A percentile compares a stretch with the other conserved stretches of the same genome.
Conservation (phyloP, 2,888 invertebrate genomes). For the Sceliomorpha sp. region DNA sequence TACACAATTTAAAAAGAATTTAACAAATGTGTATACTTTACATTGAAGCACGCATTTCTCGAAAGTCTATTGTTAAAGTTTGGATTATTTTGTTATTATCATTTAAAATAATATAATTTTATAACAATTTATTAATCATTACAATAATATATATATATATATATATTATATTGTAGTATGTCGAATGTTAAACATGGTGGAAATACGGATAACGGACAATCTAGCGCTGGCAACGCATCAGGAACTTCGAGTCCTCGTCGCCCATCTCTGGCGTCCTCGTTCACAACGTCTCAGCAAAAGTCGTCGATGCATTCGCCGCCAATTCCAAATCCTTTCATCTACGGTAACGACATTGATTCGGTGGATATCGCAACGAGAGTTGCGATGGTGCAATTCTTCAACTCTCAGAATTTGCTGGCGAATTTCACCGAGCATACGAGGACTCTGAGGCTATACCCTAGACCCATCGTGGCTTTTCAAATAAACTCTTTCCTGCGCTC, state of each 20-base stretch:
- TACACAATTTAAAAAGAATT: no score
- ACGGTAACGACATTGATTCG: slow-evolving; percentile 97
- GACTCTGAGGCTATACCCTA: slow-evolving; percentile 96
- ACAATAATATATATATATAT: no score
- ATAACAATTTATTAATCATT: not conserved
- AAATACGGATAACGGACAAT: slow-evolving; percentile 60
- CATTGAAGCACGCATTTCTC: no score
- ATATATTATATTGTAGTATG: slow-evolving; percentile 77
- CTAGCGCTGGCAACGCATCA: slow-evolving; percentile 74
- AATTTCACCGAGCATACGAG: slow-evolving; percentile 99
- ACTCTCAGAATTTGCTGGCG: slow-evolving; percentile 97
- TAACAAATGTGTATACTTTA: no score
- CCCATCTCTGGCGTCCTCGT: slow-evolving; percentile 77
- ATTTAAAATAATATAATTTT: no score
- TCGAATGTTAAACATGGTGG: slow-evolving; percentile 77
- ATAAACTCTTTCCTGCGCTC: slow-evolving; percentile 97
- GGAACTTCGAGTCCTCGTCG: slow-evolving; percentile 72
- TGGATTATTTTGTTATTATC: no score
- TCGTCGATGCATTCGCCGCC: slow-evolving; percentile 54
- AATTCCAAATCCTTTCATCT: slow-evolving; percentile 91
- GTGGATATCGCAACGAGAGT: slow-evolving; percentile 99
- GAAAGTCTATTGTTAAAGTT: no score
- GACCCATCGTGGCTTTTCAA: slow-evolving; percentile 99
- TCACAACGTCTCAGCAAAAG: slow-evolving; percentile 60
- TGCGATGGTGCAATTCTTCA: slow-evolving; percentile 99